Evolutionary conservation across 2,113 vertebrate species (phyloP).

Genomic region (Mus spicilegus): DNA sequence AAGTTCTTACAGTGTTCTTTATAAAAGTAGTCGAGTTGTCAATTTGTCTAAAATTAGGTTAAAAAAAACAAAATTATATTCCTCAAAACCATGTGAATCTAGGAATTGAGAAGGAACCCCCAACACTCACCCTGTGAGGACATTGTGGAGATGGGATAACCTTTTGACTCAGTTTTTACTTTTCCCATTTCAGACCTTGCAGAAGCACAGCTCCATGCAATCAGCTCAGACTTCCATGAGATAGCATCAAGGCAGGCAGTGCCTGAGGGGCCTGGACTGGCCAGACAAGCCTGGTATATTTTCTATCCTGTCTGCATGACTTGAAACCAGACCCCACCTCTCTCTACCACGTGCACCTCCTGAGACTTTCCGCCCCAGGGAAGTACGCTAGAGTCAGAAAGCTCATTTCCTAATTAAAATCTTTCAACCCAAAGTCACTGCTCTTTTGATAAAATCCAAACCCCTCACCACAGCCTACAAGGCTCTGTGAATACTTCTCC

Average conservation of each 20-base stretch:
- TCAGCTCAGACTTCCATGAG: not conserved
- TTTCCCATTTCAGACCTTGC: not conserved
- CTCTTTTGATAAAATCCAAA: not conserved
- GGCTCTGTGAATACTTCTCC: not conserved
- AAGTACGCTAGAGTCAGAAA: not conserved
- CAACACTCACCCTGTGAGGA: not conserved
- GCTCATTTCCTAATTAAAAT: not conserved
- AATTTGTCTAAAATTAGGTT: conserved; percentile 33
- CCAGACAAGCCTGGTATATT: not conserved
- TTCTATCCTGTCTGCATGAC: not conserved
- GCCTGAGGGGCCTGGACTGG: no score
- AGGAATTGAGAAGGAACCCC: not conserved
- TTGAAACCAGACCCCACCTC: not conserved
- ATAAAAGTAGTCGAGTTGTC: conserved; percentile 12
- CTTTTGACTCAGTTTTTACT: not conserved
- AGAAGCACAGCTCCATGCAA: not conserved
- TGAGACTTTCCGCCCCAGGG: not conserved
- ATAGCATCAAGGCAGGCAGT: not conserved
- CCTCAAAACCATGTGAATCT: not conserved
- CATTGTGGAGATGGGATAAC: not conserved
- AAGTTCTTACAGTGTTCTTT: conserved; percentile 42
- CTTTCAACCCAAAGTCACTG: not conserved
- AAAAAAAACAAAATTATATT: conserved; percentile 8
- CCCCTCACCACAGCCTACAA: not conserved
- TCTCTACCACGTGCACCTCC: not conserved